Percentiles rank a stretch among this genome's conserved stretches.
Conservation (phyloP, 2,797 vertebrate genomes). For the Clamator glandarius region DNA sequence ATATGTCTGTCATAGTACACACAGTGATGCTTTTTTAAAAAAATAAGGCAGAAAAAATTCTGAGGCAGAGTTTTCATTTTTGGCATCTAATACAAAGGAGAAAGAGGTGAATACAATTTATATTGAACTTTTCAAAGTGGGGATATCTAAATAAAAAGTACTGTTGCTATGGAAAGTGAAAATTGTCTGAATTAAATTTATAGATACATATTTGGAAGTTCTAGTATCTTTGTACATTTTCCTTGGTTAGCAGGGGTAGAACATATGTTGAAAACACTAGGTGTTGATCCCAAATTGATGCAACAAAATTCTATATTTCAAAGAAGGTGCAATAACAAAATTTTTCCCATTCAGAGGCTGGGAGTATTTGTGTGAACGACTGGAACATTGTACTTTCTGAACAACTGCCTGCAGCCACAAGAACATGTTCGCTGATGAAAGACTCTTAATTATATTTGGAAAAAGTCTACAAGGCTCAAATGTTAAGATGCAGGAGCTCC, state of each 20-base stretch:
- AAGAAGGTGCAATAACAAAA: not conserved
- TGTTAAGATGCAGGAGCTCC: not conserved
- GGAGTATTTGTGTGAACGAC: not conserved
- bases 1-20: not conserved
- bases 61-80: not conserved
- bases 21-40: no score
- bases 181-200: not conserved
- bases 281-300: not conserved
- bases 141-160: not conserved
- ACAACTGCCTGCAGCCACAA: not conserved
- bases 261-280: not conserved
- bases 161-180: not conserved
- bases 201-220: not conserved
- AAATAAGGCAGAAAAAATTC: not conserved
- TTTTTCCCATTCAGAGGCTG: not conserved
- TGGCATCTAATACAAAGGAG: fast-evolving
- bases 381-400: not conserved
- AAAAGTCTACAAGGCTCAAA: not conserved
- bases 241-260: not conserved
- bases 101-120: not conserved
- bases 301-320: not conserved
- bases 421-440: not conserved
- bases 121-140: not conserved
- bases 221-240: not conserved
- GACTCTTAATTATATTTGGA: not conserved